phyloP scores from a whole-genome alignment of 2,888 invertebrate genomes.

The Tetranychus truncatus region DNA sequence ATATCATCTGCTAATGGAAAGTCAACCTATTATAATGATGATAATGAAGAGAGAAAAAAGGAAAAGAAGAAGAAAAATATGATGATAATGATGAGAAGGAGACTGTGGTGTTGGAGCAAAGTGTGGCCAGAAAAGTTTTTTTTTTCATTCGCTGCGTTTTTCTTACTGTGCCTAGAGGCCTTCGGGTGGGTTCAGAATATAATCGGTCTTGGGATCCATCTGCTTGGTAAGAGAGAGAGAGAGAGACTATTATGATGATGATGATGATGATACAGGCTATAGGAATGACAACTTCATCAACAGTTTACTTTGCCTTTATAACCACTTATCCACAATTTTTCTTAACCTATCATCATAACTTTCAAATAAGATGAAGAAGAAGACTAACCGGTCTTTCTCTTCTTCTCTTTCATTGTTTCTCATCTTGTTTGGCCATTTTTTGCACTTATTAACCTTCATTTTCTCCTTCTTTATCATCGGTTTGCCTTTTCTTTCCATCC shows the following conservation, averaged over 20 bases:
- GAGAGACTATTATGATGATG: neutral
- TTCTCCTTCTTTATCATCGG: neutral
- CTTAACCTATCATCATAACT: neutral
- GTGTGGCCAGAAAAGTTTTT: neutral
- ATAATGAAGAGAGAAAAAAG: neutral
- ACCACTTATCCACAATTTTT: neutral
- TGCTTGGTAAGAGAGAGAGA: neutral
- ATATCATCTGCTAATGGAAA: constrained; percentile 1
- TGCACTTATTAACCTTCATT: neutral
- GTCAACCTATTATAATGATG: neutral
- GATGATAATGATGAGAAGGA: neutral
- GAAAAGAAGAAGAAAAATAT: neutral
- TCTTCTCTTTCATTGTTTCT: neutral
- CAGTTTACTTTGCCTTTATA: neutral
- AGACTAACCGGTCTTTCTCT: neutral
- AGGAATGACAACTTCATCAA: neutral
- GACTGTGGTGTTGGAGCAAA: neutral
- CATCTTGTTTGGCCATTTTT: neutral
- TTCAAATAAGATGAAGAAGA: neutral
- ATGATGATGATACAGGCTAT: neutral
- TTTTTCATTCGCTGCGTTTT: neutral
- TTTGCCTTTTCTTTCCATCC: neutral
- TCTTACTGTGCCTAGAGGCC: neutral
- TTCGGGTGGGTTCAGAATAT: neutral
- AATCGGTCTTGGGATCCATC: neutral